A percentile compares a stretch with the other conserved stretches of the same genome.
These are phyloP conservation scores for Picathartes gymnocephalus DNA, from an alignment of 2,113 vertebrate genomes.

Conservation along the genomic window DNA sequence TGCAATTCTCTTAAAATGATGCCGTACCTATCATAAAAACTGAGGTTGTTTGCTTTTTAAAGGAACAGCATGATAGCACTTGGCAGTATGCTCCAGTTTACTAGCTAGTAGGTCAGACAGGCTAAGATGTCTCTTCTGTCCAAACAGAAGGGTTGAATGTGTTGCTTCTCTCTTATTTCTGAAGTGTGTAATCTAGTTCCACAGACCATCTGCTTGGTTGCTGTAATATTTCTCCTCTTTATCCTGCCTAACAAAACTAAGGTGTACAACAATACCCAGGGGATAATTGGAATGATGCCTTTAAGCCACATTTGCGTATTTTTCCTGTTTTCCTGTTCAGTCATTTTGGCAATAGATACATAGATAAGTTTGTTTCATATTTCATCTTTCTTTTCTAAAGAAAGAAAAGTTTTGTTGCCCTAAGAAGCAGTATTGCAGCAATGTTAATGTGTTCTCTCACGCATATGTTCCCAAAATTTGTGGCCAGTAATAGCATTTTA, in stretches of 20 bases:
- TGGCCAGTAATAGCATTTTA: not conserved
- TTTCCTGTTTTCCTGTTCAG: not conserved
- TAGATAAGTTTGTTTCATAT: not conserved
- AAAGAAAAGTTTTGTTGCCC: not conserved
- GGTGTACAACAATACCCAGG: not conserved
- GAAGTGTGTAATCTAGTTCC: constrained; percentile 59
- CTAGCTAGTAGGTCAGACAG: constrained; percentile 46
- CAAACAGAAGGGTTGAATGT: constrained; percentile 58
- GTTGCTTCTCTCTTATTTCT: constrained; percentile 38
- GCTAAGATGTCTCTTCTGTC: constrained; percentile 42
- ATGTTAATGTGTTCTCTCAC: not conserved
- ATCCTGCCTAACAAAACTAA: constrained; percentile 19
- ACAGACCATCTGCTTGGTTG: constrained; percentile 29
- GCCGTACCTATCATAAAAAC: constrained; percentile 32
- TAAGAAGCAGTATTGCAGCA: not conserved
- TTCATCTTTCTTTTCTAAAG: not conserved
- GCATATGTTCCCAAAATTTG: not conserved
- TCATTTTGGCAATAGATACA: not conserved
- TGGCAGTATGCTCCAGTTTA: not conserved
- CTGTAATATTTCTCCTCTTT: constrained; percentile 31
- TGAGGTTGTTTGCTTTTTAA: constrained; percentile 32
- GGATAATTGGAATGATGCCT: not conserved
- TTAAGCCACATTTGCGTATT: not conserved
- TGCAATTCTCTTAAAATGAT: constrained; percentile 34
- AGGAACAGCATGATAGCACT: constrained; percentile 37